Evolutionary conservation across 2,113 vertebrate genomes (phyloP).

Genomic region (Hepsetus odoe): DNA sequence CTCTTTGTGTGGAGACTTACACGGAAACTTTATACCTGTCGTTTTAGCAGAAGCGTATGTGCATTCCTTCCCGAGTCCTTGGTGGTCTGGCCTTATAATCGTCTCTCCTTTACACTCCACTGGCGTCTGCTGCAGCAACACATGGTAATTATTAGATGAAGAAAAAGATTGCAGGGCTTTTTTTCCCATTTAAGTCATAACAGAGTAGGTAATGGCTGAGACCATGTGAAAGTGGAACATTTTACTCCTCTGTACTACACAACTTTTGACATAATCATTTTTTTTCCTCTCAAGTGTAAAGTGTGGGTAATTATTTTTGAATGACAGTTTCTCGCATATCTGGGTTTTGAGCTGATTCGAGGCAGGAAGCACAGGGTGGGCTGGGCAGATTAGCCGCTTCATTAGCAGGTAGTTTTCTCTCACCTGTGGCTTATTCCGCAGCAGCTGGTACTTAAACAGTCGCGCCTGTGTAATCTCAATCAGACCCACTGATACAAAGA

Average conservation of each 20-base stretch:
- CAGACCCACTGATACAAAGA: too few relatives aligned
- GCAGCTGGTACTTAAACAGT: background rate
- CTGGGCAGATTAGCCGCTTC: slow-evolving; percentile 24
- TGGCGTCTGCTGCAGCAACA: slow-evolving; percentile 6
- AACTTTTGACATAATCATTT: slow-evolving; percentile 17
- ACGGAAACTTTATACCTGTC: slow-evolving; percentile 40
- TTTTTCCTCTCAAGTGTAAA: slow-evolving; percentile 18
- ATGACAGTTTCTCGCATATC: slow-evolving; percentile 15
- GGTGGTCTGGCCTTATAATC: slow-evolving; percentile 38
- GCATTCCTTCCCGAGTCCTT: slow-evolving; percentile 14
- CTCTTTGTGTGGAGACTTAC: slow-evolving; percentile 39
- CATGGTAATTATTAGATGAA: slow-evolving; percentile 43
- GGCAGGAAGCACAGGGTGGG: background rate
- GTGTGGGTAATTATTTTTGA: slow-evolving; percentile 17
- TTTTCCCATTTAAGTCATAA: slow-evolving; percentile 19
- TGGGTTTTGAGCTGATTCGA: background rate
- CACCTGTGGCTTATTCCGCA: background rate
- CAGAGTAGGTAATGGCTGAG: slow-evolving; percentile 2
- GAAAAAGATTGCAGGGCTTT: slow-evolving; percentile 24
- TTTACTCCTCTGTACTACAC: slow-evolving; percentile 5
- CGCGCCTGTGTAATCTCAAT: background rate
- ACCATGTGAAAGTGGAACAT: background rate
- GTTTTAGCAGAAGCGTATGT: slow-evolving; percentile 24
- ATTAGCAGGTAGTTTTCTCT: slow-evolving; percentile 5
- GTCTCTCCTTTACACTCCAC: background rate